Percentiles rank a stretch among this genome's conserved stretches.
Evolutionary conservation across 2,797 vertebrate genomes (phyloP).

Genomic region (Vipera latastei): DNA sequence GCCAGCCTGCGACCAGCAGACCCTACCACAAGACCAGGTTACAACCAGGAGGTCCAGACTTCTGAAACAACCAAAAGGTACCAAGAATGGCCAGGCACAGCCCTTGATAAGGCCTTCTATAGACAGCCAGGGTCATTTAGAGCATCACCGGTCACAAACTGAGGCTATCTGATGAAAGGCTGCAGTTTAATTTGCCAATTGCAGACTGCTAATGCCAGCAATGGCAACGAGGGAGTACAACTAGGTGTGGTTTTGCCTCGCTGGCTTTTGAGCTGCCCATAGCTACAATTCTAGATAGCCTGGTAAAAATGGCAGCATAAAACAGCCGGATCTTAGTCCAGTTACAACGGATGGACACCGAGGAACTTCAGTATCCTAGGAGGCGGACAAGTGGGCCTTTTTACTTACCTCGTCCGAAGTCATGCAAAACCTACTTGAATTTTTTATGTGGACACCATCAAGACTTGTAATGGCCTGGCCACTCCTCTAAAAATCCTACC

Average conservation of each 20-base stretch:
- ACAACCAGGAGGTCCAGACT: not conserved
- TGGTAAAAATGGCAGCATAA: not conserved
- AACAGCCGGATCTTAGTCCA: not conserved
- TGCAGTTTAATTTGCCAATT: not conserved
- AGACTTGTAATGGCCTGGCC: conserved; percentile 62
- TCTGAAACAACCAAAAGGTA: not conserved
- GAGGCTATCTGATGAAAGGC: not conserved
- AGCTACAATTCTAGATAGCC: not conserved
- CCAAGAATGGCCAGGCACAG: not conserved
- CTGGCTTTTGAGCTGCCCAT: rapidly evolving
- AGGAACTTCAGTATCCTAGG: not conserved
- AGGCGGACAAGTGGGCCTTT: not conserved
- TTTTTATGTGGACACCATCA: conserved; percentile 42
- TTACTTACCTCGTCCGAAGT: conserved; percentile 17
- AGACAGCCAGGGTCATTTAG: not conserved
- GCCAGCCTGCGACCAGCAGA: not conserved
- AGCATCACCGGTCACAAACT: too few relatives aligned
- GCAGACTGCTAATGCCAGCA: not conserved
- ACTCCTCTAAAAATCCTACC: conserved; percentile 60
- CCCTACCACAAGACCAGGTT: not conserved
- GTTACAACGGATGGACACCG: not conserved
- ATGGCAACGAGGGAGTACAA: not conserved
- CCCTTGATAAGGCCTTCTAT: not conserved
- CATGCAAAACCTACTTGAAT: conserved; percentile 49
- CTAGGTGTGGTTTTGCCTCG: not conserved